Evolutionary conservation across 2,888 invertebrate species (phyloP), one percentile per base, ranked within the genome.

Genomic region (Ochropleura leucogaster): DNA sequence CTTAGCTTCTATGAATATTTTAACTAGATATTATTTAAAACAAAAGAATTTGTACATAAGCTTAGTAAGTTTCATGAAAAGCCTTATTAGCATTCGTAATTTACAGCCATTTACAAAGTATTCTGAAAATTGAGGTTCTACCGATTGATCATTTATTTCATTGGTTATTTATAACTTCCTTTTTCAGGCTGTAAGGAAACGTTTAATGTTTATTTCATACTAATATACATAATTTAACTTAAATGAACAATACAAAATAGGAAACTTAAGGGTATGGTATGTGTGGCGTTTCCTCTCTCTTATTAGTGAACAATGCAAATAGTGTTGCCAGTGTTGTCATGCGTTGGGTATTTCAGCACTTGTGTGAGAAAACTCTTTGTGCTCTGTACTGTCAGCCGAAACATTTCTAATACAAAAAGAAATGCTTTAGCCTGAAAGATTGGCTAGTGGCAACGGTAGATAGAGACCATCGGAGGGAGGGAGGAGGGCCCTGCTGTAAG

Each of bases 51-150:
- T 74, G 64, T 57, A 79, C 55, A 67, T 72, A 72, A 63, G 63
- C 72, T 67, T 81, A 84, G 70, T 70, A 72, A 59, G 65, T 79
- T 74, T 73, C 63, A 85, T 80, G 85, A 74, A 79, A 85, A 76
- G 70, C 68, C 5, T 18, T 60, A 65, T 60, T 60, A 71, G 51
- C 70, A 73, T 68, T 80, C 81, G 72, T 67, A 60, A 79, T 64
- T 53, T 68, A 74, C 74, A 20, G 55, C 44, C 59, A 69, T 67
- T 70, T 40, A 80, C 68, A 51, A 70, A 71, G 51, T 83, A 47
- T 60, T 49, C 42, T 18, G 59, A 74, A 74, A 62, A 66, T 69
- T 63, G 74, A 66, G 65, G 55, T 44, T 70, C 20, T 6, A 63
- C 44, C 10, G 40, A 78, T 77, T 60, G 77, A 83, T 77, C 62